Conservation (phyloP, 2,888 invertebrate species). For the Phragmatobia fuliginosa region DNA sequence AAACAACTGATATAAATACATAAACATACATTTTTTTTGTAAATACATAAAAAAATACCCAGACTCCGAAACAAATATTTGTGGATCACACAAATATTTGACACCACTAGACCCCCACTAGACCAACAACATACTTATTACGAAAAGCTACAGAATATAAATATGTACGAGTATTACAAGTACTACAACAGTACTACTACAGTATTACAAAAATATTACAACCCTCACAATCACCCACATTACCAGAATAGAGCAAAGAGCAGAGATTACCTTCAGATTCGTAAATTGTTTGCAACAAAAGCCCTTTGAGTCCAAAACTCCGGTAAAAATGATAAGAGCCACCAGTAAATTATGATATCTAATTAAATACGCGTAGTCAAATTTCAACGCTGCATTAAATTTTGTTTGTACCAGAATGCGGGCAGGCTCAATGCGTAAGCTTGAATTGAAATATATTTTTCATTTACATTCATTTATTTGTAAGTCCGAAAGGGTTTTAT, state of each 20-base stretch:
- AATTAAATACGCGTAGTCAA: conserved; percentile 80
- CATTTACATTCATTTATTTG: too few species aligned
- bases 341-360: conserved; percentile 77
- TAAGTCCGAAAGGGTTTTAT: too few species aligned
- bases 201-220: not conserved
- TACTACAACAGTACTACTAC: too few species aligned
- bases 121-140: too few species aligned
- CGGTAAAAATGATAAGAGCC: conserved; percentile 66
- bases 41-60: too few species aligned
- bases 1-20: too few species aligned
- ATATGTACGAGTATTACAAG: too few species aligned
- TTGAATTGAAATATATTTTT: not conserved
- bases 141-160: too few species aligned
- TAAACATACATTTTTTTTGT: too few species aligned
- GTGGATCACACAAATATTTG: too few species aligned
- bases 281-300: conserved; percentile 44
- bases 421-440: conserved; percentile 42
- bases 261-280: conserved; percentile 26
- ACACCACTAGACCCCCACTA: too few species aligned
- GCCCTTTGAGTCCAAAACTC: conserved; percentile 44
- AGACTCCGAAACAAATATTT: too few species aligned
- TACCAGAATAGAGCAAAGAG: conserved; percentile 18
- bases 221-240: conserved; percentile 15
- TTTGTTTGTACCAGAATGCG: conserved; percentile 68
- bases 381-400: conserved; percentile 79